These are phyloP conservation scores for Eumacrocentrus americanus DNA, from an alignment of 2,888 invertebrate species.

Conservation along the genomic window DNA sequence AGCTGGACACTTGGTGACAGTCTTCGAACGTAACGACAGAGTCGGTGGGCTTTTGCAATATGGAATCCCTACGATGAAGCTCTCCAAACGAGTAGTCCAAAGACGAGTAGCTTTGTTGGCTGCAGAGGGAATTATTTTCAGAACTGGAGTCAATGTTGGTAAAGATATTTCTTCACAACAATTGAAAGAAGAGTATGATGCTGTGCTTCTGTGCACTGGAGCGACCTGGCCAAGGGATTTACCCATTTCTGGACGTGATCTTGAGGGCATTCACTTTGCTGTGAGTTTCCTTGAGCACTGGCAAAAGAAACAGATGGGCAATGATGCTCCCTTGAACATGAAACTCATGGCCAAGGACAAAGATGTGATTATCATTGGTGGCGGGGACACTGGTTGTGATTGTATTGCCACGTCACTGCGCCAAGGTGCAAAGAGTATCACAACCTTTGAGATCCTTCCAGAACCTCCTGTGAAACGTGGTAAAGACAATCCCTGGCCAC, in stretches of 20 bases:
- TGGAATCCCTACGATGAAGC: conserved; percentile 99
- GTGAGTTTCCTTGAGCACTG: conserved; percentile 97
- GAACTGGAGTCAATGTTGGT: conserved; percentile 89
- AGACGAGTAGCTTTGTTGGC: conserved; percentile 84
- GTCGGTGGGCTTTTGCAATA: conserved; percentile 95
- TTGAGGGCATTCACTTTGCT: conserved; percentile 95
- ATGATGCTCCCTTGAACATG: conserved; percentile 60
- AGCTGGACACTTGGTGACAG: conserved; percentile 94
- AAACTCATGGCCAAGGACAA: conserved; percentile 86
- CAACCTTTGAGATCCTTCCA: conserved; percentile 96
- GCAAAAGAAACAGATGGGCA: conserved; percentile 92
- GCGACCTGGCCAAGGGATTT: conserved; percentile 97
- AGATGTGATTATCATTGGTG: conserved; percentile 90
- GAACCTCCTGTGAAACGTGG: conserved; percentile 83
- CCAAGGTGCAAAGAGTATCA: conserved; percentile 88
- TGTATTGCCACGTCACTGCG: conserved; percentile 97
- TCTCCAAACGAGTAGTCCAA: conserved; percentile 92
- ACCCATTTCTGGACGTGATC: conserved; percentile 82
- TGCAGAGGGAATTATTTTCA: conserved; percentile 89
- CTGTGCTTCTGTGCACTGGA: conserved; percentile 88
- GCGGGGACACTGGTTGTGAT: conserved; percentile 91
- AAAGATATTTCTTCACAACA: conserved; percentile 81
- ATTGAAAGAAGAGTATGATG: conserved; percentile 66
- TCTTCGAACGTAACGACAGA: conserved; percentile 96
- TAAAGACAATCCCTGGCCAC: conserved; percentile 97